A percentile compares a stretch with the other conserved stretches of the same genome.
Evolutionary conservation across 2,888 invertebrate species (phyloP).

Genomic region (Aphodius sticticus): DNA sequence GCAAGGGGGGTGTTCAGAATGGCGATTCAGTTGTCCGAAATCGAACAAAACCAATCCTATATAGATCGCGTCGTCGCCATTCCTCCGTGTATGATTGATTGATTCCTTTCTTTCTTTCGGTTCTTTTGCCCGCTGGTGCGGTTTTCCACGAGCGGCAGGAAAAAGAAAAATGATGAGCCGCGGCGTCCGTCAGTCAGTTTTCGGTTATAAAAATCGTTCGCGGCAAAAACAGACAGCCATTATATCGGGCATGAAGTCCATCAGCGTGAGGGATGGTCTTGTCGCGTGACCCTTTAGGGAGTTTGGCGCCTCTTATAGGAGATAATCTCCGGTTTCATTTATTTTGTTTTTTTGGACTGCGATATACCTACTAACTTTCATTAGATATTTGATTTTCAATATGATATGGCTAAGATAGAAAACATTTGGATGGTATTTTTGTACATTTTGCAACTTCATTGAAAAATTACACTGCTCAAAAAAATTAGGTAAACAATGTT

Average conservation of each 20-base stretch:
- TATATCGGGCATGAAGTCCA: constrained; percentile 20
- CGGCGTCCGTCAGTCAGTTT: background rate
- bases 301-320: background rate
- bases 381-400: too few species aligned
- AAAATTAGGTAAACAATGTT: too few species aligned
- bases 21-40: background rate
- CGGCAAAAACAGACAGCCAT: constrained; percentile 24
- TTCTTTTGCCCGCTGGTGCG: background rate
- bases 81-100: background rate
- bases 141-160: background rate
- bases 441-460: too few species aligned
- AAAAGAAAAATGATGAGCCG: background rate
- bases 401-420: too few species aligned
- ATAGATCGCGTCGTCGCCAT: constrained; percentile 8
- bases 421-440: too few species aligned
- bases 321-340: background rate
- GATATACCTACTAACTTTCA: too few species aligned
- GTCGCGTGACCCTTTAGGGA: constrained; percentile 11
- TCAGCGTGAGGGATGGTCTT: constrained; percentile 10
- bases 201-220: constrained; percentile 16
- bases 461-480: too few species aligned
- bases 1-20: too few species aligned
- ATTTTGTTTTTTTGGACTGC: background rate
- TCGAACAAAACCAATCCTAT: background rate
- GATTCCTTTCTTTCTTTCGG: background rate